Evolutionary conservation across 2,888 invertebrate genomes (phyloP).

Genomic region (Eulithis prunata): DNA sequence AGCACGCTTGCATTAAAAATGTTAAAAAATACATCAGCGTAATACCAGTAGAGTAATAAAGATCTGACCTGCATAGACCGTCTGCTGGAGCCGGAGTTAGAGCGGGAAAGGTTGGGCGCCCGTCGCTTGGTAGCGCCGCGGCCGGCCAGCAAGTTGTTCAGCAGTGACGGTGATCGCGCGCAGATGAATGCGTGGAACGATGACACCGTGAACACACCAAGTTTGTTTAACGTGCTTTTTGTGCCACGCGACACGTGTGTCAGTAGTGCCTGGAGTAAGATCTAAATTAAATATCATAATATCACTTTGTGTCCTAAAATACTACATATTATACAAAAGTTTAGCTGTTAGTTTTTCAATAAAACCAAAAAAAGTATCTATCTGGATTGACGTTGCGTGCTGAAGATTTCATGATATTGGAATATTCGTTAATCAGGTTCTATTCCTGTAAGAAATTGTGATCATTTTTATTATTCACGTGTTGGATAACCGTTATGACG

Average conservation of each 20-base stretch:
- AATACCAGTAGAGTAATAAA: background rate
- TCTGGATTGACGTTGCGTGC: slow-evolving; percentile 20
- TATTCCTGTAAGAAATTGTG: slow-evolving; percentile 55
- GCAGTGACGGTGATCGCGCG: slow-evolving; percentile 95
- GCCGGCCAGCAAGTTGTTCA: slow-evolving; percentile 95
- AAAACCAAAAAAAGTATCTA: background rate
- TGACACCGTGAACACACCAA: slow-evolving; percentile 98
- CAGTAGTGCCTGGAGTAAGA: slow-evolving; percentile 92
- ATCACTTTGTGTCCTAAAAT: too few relatives aligned
- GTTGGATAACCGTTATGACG: slow-evolving; percentile 66
- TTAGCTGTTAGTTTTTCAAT: background rate
- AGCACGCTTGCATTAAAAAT: too few relatives aligned
- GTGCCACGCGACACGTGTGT: slow-evolving; percentile 98
- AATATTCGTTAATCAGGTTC: slow-evolving; percentile 59
- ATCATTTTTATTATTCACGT: slow-evolving; percentile 67
- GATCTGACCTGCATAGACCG: slow-evolving; percentile 90
- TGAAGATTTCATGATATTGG: slow-evolving; percentile 48
- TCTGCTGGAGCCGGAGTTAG: slow-evolving; percentile 94
- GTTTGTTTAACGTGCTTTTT: slow-evolving; percentile 96
- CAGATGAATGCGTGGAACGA: slow-evolving; percentile 99
- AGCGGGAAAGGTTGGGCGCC: slow-evolving; percentile 94
- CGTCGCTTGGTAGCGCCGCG: slow-evolving; percentile 95
- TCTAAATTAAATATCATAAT: slow-evolving; percentile 1
- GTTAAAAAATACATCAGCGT: too few relatives aligned
- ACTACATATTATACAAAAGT: too few relatives aligned